Percentiles rank a stretch among this genome's conserved stretches.
phyloP scores from a whole-genome alignment of 1,140 invertebrate genomes.

The Bombus superbus region DNA sequence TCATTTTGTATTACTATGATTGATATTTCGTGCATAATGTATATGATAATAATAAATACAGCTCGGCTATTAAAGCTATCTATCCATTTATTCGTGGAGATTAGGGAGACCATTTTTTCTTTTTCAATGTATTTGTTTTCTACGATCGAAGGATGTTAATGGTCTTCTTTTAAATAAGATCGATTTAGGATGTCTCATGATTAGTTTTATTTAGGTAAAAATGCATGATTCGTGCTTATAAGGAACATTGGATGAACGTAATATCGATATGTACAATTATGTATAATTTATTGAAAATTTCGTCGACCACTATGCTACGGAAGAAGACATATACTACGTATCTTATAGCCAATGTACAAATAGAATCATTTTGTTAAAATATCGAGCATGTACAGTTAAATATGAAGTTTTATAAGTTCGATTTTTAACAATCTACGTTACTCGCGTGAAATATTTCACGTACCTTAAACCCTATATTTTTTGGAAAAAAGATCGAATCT shows the following conservation, averaged over 20 bases:
- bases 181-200: background rate
- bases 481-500: background rate
- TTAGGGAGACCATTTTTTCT: background rate
- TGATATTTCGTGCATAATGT: conserved; percentile 18
- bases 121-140: background rate
- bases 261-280: conserved; percentile 58
- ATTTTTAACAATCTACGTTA: too few relatives aligned
- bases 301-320: conserved; percentile 1
- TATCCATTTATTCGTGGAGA: background rate
- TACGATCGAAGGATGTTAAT: too few relatives aligned
- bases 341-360: conserved; percentile 32
- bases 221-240: conserved; percentile 20
- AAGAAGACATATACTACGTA: conserved; percentile 28
- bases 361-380: conserved; percentile 34
- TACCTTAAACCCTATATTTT: background rate
- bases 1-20: conserved; percentile 1
- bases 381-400: conserved; percentile 48
- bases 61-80: background rate
- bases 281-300: conserved; percentile 61
- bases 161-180: too few relatives aligned
- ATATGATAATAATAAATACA: conserved; percentile 33
- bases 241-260: conserved; percentile 44
- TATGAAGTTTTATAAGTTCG: background rate
- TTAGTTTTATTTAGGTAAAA: conserved; percentile 45
- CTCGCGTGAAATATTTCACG: background rate